Evolutionary conservation across 1,140 invertebrate genomes (phyloP), one percentile per base, ranked within the genome.

Genomic region (Macrotrachela quadricornifera): DNA sequence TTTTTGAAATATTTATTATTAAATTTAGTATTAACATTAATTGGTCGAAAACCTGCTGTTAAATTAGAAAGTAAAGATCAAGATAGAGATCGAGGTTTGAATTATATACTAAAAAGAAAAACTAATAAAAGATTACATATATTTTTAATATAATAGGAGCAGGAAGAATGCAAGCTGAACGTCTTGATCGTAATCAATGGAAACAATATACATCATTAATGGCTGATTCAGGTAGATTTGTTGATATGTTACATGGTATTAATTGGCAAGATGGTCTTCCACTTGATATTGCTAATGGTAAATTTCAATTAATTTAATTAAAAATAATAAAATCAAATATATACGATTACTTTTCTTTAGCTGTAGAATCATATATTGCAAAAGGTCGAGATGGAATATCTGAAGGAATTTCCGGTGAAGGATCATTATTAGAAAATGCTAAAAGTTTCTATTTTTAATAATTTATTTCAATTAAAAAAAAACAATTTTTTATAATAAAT

Each of bases 181-280:
- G 51, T 15, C 16, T 59, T 38, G 59, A 59, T 41, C 44, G 59
- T n/a, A 14, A 21, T 18, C 42, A 54, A 39, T 70, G 68, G 68
- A 69, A 69, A 56, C 57, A 58, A 17, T 68, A 67, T 59, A 59
- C 61, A 48, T 56, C 59, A 48, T 62, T 63, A 10, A 66, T 70
- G 65, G 59, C 41, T 40, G 68, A 70, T 49, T 60, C 63, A 1
- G 58, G 57, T 38, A 69, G 68, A 59, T 70, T 68, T 62, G 64
- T 68, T 10, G 67, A 70, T 53, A 65, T 70, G 61, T 50, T 70
- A 42, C 66, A 68, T 55, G 67, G 67, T 57, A 62, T 70, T 10
- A 60, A 65, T 2, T 69, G 67, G 67, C 65, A 69, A 51, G 67
- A 70, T 57, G 68, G 68, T 10, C 57, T 70, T 1, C 56, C 60